Base-by-base conservation (phyloP, 2,797 vertebrate species). In the Lepilemur ruficaudatus region DNA sequence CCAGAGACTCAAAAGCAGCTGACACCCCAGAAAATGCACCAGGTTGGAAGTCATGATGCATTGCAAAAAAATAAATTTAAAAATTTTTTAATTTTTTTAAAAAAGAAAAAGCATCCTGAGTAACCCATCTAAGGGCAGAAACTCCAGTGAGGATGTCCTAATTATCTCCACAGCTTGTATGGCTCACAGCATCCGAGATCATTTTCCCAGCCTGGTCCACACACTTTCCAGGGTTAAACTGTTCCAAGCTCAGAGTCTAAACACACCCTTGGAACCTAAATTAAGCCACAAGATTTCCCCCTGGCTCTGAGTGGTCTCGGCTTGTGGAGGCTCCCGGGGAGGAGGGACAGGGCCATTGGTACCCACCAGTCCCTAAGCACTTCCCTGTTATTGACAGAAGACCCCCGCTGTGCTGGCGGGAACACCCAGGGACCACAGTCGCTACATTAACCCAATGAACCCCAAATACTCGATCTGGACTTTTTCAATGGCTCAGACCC, bases 71-170 rank as follows among this genome's bases (percentile, higher is more conserved):
- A 57, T 57, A 57, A 23, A 57, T 57, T 23, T 23, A 55, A 55
- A 55, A 52, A 52, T 20, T 18, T 52, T 52, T 18, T 8, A 57
- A 25, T 25, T 59, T 59, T 59, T 59, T 59, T 28, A 28, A 61
- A 61, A 61, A 30, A 61, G 59, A 61, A 28, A 61, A 61, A 61
- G 59, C 65, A 67, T 9, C 32, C 73, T 35, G 80, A 20, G 14
- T 32, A 55, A 65, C 46, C 57, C 57, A n/a, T 20, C 1, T 22
- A 65, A 61, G 41, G 28, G 20, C 28, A 73, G 57, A 15, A 30
- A 38, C 48, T n/a, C 2, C 0, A 7, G 22, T 30, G 25, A 41
- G 63, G 52, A 4, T 3, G 14, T 4, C 52, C 73, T 12, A 0
- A 32, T 14, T 28, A 38, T 23, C 38, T 69, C 83, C 9, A 15